Base-by-base conservation (phyloP, 2,888 invertebrate species). In the Pandemis heparana region DNA sequence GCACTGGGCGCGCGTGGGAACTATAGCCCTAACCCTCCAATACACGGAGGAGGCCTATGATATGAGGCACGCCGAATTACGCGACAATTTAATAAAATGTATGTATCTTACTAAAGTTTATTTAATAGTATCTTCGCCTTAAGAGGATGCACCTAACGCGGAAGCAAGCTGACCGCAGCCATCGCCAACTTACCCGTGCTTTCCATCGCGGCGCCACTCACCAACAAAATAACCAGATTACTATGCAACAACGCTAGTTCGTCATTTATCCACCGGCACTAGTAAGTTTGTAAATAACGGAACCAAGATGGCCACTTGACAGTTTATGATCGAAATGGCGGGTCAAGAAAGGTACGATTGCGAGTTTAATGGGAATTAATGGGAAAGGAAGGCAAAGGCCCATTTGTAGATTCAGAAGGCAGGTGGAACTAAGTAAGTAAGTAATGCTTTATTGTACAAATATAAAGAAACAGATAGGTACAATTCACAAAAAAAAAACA, bases 71-170 rank as follows among this genome's bases (percentile, higher is more conserved):
- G n/a, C n/a, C n/a, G n/a, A n/a, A n/a, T n/a, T n/a, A n/a, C n/a
- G n/a, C n/a, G n/a, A n/a, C n/a, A n/a, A n/a, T n/a, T n/a, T n/a
- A n/a, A n/a, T n/a, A n/a, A n/a, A n/a, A n/a, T n/a, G 23, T 23
- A 23, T 23, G 23, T 23, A 32, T 3, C 12, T 43, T 5, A n/a
- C 7, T n/a, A 1, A n/a, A 48, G n/a, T 51, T 51, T 51, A 16
- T 39, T 60, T 8, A n/a, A 60, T 38, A 7, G 23, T 5, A 43
- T 10, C 77, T 67, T 76, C 76, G 78, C 88, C 89, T 89, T 90
- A 89, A 89, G 83, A 85, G 81, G 86, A 85, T 85, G 85, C 82
- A 79, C 78, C 61, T 71, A 79, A 86, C 81, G 83, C 88, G 89
- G 89, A 89, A 89, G 87, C 83, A 51, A 10, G 62, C 74, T 75